Evolutionary conservation across 2,113 vertebrate species (phyloP), one percentile per base, ranked within the genome.

Genomic region (Camelus dromedarius): DNA sequence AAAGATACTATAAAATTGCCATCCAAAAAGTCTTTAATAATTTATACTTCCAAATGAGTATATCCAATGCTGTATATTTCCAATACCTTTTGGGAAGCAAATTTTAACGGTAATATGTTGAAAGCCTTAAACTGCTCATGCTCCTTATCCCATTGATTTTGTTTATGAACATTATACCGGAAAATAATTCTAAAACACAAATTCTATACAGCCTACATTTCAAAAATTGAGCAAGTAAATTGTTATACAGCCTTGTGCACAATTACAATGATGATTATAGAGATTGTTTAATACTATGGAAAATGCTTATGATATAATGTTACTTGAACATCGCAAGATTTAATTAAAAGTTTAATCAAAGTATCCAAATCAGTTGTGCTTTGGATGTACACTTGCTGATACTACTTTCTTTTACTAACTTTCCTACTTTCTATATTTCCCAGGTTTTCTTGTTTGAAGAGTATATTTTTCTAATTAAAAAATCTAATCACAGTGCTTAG

Each of bases 1-100:
- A 87, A 95, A 83, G 22, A 87, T 91, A 26, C 16, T 85, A 73
- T 83, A 76, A 93, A 93, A 66, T 72, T 91, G 73, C 24, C 14
- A 35, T 83, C 26, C 60, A 85, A 90, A 96, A 95, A 76, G 50
- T 42, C n/a, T 93, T 88, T 93, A 88, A 90, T 80, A 90, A 91
- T 88, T 52, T 66, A 52, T 82, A 85, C 56, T 93, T 81, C 72
- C 50, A 93, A 91, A 30, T 90, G 35, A 84, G 13, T 77, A 77
- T 77, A 52, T 52, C 75, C 48, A 52, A n/a, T 52, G 22, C 52
- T 77, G 52, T 77, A 30, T 52, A 19, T 52, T 77, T 77, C 48
- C 30, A n/a, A 1, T 93, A 85, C 67, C 24, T 93, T 87, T 79
- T 50, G 32, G 60, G 72, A 91, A 83, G 62, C 19, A 24, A 54